Percentiles rank a stretch among this genome's conserved stretches.
phyloP scores from a whole-genome alignment of 2,113 vertebrate species.

The Crotalus helleri region DNA sequence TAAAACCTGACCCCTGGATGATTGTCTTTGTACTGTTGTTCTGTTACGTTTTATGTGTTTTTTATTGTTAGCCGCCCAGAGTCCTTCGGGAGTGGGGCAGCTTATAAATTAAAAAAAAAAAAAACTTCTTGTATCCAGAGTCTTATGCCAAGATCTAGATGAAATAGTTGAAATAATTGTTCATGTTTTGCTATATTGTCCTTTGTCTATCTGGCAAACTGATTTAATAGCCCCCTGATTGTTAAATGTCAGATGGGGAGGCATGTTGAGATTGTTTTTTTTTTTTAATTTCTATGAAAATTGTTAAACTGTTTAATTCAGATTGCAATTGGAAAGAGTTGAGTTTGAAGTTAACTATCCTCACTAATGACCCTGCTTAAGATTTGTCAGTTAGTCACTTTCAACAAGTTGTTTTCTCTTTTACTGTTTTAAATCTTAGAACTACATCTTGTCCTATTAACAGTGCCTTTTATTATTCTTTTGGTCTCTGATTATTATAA shows the following conservation, averaged over 20 bases:
- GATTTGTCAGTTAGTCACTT: background rate
- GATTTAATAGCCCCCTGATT: background rate
- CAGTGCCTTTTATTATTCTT: background rate
- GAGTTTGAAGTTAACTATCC: background rate
- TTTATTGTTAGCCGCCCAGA: no score
- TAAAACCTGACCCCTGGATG: no score
- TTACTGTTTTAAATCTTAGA: background rate
- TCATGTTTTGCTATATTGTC: background rate
- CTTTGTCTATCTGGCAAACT: background rate
- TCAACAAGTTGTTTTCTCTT: background rate
- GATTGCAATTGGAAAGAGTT: background rate
- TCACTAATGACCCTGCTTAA: background rate
- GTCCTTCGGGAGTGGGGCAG: no score
- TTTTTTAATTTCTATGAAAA: background rate
- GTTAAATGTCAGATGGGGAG: background rate
- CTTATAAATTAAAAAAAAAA: no score
- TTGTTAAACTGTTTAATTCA: background rate
- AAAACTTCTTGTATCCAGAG: background rate
- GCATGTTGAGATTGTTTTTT: background rate
- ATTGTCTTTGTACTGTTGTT: no score
- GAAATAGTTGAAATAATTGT: background rate
- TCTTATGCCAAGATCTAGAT: background rate
- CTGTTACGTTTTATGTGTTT: no score
- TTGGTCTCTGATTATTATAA: background rate
- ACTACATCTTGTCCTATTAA: background rate